These are phyloP conservation scores for Bungarus multicinctus DNA, from an alignment of 2,113 vertebrate genomes.

Conservation along the genomic window DNA sequence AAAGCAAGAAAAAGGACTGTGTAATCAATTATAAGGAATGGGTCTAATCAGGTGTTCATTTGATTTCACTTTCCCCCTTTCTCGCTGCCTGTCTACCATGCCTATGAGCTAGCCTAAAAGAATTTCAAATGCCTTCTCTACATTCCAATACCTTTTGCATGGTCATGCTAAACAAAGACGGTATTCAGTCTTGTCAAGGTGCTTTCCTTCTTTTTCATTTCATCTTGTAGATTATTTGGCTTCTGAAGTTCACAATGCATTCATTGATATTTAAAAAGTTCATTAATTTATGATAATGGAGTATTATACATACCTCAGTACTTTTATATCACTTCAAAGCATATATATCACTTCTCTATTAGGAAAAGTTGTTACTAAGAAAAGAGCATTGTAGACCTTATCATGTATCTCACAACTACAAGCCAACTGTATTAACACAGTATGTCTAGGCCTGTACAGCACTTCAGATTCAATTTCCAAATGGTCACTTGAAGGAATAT, in stretches of 20 bases:
- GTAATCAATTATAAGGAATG: conserved; percentile 21
- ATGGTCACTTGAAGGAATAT: not conserved
- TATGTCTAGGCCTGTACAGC: not conserved
- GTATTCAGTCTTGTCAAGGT: conserved; percentile 40
- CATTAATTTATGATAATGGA: conserved; percentile 6
- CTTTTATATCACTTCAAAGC: not conserved
- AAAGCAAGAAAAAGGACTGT: conserved; percentile 28
- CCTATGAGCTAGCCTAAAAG: not conserved
- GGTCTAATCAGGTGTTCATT: conserved; percentile 2
- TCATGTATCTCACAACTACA: not conserved
- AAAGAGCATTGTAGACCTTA: not conserved
- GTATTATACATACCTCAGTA: not conserved
- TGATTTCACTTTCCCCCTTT: not conserved
- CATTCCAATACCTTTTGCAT: conserved; percentile 26
- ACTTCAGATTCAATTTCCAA: not conserved
- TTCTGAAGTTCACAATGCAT: conserved; percentile 30
- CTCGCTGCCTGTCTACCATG: conserved; percentile 13
- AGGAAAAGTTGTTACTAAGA: not conserved
- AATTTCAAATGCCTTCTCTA: conserved; percentile 20
- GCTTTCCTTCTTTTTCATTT: conserved; percentile 35
- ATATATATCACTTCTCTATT: not conserved
- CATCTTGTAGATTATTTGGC: conserved; percentile 31
- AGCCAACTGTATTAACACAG: not conserved
- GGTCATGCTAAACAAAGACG: conserved; percentile 44
- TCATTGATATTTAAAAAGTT: conserved; percentile 44